These are phyloP conservation scores for Protobothrops flavoviridis DNA, from an alignment of 2,113 vertebrate species.

Conservation along the genomic window DNA sequence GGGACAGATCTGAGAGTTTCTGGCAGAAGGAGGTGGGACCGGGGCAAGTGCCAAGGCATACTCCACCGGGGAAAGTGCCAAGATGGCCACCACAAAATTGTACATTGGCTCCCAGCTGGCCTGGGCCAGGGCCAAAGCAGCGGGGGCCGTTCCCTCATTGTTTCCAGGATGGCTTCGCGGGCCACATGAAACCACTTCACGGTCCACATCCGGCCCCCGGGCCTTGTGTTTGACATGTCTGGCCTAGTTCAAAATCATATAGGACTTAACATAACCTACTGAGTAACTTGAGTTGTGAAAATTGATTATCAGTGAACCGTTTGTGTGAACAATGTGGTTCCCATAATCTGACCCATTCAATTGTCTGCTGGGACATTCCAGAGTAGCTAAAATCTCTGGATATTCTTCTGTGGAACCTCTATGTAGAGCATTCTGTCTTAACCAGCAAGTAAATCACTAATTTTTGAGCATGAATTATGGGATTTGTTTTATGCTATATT, in stretches of 20 bases:
- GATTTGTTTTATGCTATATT: neutral
- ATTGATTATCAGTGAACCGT: neutral
- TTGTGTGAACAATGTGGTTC: neutral
- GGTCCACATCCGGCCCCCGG: too few relatives aligned
- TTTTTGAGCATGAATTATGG: neutral
- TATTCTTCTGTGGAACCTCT: neutral
- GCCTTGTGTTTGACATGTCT: too few relatives aligned
- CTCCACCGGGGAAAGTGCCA: too few relatives aligned
- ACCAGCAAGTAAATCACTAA: neutral
- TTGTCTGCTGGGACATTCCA: neutral
- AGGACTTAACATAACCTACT: neutral
- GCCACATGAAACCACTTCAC: too few relatives aligned
- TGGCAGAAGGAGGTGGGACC: too few relatives aligned
- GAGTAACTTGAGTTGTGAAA: neutral
- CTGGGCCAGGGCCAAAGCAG: too few relatives aligned
- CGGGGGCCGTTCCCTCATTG: too few relatives aligned
- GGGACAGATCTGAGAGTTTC: too few relatives aligned
- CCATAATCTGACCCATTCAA: neutral
- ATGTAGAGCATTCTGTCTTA: neutral
- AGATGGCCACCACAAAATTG: too few relatives aligned
- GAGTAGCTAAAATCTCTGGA: neutral
- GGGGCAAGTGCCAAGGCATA: too few relatives aligned
- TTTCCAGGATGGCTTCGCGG: too few relatives aligned
- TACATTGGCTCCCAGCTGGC: too few relatives aligned
- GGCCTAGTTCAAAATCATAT: neutral